Percentiles rank a stretch among this genome's conserved stretches.
phyloP scores from a whole-genome alignment of 2,797 vertebrate genomes.

The Masticophis lateralis region DNA sequence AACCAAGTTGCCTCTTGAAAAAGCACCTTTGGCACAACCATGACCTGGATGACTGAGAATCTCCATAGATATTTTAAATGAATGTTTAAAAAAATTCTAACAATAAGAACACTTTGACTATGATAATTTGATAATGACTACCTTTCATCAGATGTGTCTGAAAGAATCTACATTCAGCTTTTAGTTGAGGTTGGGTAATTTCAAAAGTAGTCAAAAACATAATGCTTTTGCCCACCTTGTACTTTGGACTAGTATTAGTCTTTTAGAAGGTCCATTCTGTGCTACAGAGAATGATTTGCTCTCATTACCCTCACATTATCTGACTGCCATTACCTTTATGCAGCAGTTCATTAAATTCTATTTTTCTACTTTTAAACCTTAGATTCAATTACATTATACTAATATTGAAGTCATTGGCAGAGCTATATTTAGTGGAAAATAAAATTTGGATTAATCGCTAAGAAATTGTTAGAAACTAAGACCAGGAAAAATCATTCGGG shows the following conservation, averaged over 20 bases:
- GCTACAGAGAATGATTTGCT: background rate
- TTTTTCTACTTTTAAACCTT: conserved; percentile 32
- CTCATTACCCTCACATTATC: background rate
- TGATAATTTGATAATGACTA: background rate
- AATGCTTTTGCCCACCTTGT: background rate
- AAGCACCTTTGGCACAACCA: no score
- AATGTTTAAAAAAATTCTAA: background rate
- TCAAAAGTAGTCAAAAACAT: background rate
- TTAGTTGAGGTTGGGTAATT: background rate
- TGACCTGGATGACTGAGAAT: no score
- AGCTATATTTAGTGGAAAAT: conserved; percentile 31
- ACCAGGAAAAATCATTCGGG: background rate
- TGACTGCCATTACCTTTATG: background rate
- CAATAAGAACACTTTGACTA: background rate
- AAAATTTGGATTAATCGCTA: conserved; percentile 29
- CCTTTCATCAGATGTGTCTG: background rate
- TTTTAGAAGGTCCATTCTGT: background rate
- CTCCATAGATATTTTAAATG: background rate
- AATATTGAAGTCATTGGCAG: conserved; percentile 22
- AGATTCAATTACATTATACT: conserved; percentile 27
- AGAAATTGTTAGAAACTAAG: background rate
- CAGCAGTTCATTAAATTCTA: conserved; percentile 13
- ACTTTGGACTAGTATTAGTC: background rate
- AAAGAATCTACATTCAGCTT: background rate
- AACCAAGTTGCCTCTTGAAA: no score